These are phyloP conservation scores for Baryphthengus martii DNA, from an alignment of 2,113 vertebrate genomes.

Conservation along the genomic window DNA sequence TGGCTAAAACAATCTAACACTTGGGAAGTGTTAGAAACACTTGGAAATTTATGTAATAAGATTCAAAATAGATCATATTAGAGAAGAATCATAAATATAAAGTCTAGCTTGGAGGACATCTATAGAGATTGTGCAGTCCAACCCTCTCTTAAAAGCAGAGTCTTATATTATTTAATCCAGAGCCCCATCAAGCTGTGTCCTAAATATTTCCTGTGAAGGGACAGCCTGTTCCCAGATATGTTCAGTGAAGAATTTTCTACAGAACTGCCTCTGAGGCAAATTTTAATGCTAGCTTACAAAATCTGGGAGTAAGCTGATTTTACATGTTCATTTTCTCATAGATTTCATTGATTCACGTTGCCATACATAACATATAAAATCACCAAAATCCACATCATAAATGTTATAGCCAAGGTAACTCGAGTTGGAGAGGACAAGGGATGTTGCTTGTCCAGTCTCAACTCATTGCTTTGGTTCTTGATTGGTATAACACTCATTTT, in stretches of 20 bases:
- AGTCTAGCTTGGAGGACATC: not conserved
- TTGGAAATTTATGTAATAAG: not conserved
- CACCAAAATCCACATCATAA: not conserved
- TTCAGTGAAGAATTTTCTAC: not conserved
- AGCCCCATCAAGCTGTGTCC: not conserved
- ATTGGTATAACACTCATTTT: not conserved
- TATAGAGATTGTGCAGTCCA: not conserved
- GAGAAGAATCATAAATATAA: not conserved
- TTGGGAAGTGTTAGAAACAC: not conserved
- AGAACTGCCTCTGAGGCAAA: not conserved
- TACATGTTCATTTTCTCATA: not conserved
- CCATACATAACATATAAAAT: not conserved
- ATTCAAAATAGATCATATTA: not conserved
- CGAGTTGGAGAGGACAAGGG: not conserved
- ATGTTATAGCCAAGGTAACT: not conserved
- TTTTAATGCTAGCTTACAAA: not conserved
- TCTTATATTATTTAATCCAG: not conserved
- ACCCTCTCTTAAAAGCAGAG: not conserved
- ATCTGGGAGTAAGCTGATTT: not conserved
- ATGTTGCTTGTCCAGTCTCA: not conserved
- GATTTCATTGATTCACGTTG: not conserved
- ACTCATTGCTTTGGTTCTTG: not conserved
- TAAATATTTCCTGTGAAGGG: not conserved
- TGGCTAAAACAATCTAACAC: not conserved
- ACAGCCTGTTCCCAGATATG: not conserved